Base-by-base conservation (phyloP, 2,888 invertebrate species). In the Pollenia angustigena region DNA sequence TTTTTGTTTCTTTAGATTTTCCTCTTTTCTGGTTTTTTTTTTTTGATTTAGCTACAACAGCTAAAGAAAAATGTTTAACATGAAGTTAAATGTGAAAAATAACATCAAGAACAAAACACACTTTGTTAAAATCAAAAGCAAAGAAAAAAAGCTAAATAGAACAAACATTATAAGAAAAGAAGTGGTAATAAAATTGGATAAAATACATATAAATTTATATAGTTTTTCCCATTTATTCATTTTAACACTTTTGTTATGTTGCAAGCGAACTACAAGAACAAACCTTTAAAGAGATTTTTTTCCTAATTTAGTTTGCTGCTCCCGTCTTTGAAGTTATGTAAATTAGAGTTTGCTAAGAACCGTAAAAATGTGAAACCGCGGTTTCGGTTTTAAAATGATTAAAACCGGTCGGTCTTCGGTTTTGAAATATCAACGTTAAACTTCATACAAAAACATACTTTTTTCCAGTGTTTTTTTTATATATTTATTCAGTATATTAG, bases 201-300 rank as follows among this genome's bases (percentile, higher is more conserved):
- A 56, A 23, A 56, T 56, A 23, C 23, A 23, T 1, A 56, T 56
- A 56, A 52, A 52, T 23, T 23, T 11, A 23, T 56, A 23, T 18
- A 18, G 4, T 32, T 32, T 32, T 32, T 32, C 32, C 32, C 32
- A 32, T 14, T 60, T 32, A 10, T n/a, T 32, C 40, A 8, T 60
- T 40, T 60, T 40, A 60, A 60, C 32, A 60, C 58, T 60, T 60
- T 40, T 60, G 32, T 58, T 58, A 32, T 58, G 40, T 40, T 32
- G 58, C 40, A 40, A 6, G 14, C 32, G 6, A 32, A 32, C 32
- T 32, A 32, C 32, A 60, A 14, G 32, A 60, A 1, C 7, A 12
- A 60, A 60, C 14, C n/a, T 40, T 40, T 14, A 60, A 40, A 3
- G 6, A 14, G 8, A 8, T 40, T 40, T 56, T 52, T 16, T 52